Percentiles rank a stretch among this genome's conserved stretches.
phyloP scores from a whole-genome alignment of 2,113 vertebrate genomes.

The Irena cyanogastra region DNA sequence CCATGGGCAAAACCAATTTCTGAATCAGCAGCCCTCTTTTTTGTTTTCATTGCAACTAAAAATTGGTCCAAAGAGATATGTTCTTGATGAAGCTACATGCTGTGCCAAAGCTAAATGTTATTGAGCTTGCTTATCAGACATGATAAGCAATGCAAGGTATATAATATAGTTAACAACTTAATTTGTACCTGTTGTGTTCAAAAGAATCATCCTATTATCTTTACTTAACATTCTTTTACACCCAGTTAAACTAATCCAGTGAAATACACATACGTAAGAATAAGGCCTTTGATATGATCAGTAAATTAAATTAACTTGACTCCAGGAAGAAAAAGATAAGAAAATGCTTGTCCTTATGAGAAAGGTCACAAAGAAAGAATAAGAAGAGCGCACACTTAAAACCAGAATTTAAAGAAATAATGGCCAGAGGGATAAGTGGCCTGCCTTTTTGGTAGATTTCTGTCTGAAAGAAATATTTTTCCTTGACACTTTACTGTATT shows the following conservation, averaged over 20 bases:
- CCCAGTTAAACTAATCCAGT: constrained; percentile 54
- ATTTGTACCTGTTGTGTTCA: constrained; percentile 56
- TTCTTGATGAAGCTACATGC: constrained; percentile 32
- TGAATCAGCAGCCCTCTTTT: not conserved
- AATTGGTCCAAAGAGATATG: not conserved
- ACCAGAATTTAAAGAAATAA: not conserved
- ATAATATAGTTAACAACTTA: constrained; percentile 48
- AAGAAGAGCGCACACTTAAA: not conserved
- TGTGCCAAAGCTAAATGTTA: constrained; percentile 29
- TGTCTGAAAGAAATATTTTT: not conserved
- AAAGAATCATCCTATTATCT: constrained; percentile 66
- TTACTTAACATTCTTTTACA: constrained; percentile 57
- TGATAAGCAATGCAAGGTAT: constrained; percentile 57
- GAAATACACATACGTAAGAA: constrained; percentile 49
- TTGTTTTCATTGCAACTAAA: not conserved
- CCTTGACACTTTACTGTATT: not conserved
- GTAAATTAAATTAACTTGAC: constrained; percentile 72
- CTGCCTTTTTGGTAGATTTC: not conserved
- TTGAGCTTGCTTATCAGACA: constrained; percentile 47
- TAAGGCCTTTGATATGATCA: constrained; percentile 63
- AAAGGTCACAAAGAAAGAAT: constrained; percentile 39
- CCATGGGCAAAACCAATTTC: not conserved
- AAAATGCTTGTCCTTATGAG: constrained; percentile 48
- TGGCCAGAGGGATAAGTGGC: not conserved
- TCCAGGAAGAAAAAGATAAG: constrained; percentile 59